Conservation (phyloP, 2,888 invertebrate genomes). For the Elegia similella region DNA sequence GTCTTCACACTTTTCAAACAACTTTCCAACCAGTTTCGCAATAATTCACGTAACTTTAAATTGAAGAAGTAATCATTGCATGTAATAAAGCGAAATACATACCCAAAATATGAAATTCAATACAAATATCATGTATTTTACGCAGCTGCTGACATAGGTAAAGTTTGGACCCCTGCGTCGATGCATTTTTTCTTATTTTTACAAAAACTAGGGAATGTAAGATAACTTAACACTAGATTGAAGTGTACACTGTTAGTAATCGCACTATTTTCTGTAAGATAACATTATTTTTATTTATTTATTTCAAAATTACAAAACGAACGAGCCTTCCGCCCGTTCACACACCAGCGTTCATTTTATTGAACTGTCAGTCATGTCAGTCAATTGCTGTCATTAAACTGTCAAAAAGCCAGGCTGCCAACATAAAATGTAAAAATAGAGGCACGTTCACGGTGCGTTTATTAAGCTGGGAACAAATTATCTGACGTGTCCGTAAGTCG, state of each 20-base stretch:
- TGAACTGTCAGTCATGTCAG: background rate
- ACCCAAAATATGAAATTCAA: constrained; percentile 96
- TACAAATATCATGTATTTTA: constrained; percentile 94
- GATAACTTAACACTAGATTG: background rate
- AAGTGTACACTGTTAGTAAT: background rate
- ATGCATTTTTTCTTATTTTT: constrained; percentile 70
- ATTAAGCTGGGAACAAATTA: too few species aligned
- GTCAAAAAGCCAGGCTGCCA: background rate
- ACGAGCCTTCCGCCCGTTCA: constrained; percentile 3
- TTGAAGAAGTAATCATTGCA: constrained; percentile 26
- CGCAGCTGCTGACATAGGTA: constrained; percentile 92
- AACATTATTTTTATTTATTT: background rate
- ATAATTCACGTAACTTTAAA: background rate
- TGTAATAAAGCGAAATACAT: constrained; percentile 56
- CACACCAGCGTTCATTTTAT: constrained; percentile 2
- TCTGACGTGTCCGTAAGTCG: too few species aligned
- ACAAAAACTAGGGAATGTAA: constrained; percentile 22
- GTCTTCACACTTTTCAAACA: constrained; percentile 7
- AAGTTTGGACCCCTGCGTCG: constrained; percentile 86
- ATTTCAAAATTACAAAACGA: background rate
- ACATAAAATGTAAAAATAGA: too few species aligned
- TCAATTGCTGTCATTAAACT: background rate
- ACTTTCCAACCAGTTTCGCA: constrained; percentile 8
- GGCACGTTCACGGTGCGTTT: too few species aligned
- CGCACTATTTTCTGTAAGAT: background rate